Conservation (phyloP, 2,888 invertebrate species). For the Baccha elongata region DNA sequence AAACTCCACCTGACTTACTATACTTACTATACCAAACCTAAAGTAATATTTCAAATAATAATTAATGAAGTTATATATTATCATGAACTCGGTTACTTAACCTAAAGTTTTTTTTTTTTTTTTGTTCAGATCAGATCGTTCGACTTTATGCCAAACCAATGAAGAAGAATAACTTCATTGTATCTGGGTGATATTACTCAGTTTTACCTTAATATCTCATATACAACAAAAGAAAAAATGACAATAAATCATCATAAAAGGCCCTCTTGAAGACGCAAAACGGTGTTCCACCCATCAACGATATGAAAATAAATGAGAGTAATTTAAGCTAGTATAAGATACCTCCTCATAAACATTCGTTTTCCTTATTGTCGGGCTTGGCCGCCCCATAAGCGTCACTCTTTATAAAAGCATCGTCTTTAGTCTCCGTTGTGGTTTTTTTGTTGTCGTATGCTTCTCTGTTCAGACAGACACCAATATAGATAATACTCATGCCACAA, state of each 20-base stretch:
- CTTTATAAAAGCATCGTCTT: conserved; percentile 26
- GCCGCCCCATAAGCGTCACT: conserved; percentile 44
- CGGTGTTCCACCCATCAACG: conserved; percentile 57
- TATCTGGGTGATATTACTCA: conserved; percentile 39
- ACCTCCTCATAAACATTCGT: conserved; percentile 63
- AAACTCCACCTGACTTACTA: no score
- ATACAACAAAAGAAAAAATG: conserved; percentile 46
- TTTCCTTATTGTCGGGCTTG: conserved; percentile 61
- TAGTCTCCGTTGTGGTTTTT: not conserved
- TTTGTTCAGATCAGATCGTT: conserved; percentile 1
- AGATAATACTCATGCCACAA: conserved; percentile 29
- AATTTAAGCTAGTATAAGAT: conserved; percentile 64
- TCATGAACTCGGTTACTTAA: conserved; percentile 17
- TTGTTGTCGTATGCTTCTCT: conserved; percentile 27
- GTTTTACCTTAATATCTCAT: conserved; percentile 43
- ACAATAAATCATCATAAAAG: conserved; percentile 61
- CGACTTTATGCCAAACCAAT: conserved; percentile 37
- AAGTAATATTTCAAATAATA: conserved; percentile 1
- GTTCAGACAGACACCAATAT: not conserved
- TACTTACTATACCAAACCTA: no score
- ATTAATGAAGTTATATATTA: conserved; percentile 34
- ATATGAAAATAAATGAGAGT: conserved; percentile 69
- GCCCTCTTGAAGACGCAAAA: conserved; percentile 49
- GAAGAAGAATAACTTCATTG: conserved; percentile 66
- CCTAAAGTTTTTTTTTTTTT: conserved; percentile 1